phyloP scores from a whole-genome alignment of 2,888 invertebrate genomes.

The Mythimna vitellina region DNA sequence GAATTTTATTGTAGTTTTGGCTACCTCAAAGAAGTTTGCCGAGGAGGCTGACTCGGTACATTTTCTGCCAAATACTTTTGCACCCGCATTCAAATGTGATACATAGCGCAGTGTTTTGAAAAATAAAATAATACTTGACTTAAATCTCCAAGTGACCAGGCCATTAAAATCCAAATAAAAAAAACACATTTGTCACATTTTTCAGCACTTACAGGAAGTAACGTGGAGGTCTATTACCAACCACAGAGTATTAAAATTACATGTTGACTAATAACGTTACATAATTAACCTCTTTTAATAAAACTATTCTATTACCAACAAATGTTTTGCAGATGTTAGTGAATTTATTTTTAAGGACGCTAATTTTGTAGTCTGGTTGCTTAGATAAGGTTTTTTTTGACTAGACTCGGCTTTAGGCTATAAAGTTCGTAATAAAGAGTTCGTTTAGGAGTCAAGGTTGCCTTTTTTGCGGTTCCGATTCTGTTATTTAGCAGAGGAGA shows the following conservation, averaged over 20 bases:
- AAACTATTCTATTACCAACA: slow-evolving; percentile 13
- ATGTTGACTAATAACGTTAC: slow-evolving; percentile 30
- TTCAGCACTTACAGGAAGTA: slow-evolving; percentile 37
- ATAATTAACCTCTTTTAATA: neutral
- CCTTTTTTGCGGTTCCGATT: slow-evolving; percentile 7
- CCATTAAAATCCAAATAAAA: no score
- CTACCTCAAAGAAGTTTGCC: no score
- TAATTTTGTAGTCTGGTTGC: slow-evolving; percentile 38
- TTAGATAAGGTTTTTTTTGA: slow-evolving; percentile 29
- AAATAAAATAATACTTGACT: no score
- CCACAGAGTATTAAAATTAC: slow-evolving; percentile 32
- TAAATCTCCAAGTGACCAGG: no score
- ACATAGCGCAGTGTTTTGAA: no score
- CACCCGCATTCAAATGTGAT: no score
- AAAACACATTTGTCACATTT: slow-evolving; percentile 1
- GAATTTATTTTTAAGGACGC: slow-evolving; percentile 5
- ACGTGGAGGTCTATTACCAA: slow-evolving; percentile 34
- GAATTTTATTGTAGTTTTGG: no score
- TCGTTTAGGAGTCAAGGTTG: slow-evolving; percentile 50
- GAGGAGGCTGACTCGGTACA: no score
- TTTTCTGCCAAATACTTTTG: no score
- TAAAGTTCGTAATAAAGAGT: slow-evolving; percentile 44
- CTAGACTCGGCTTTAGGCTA: neutral
- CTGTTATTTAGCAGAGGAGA: slow-evolving; percentile 11
- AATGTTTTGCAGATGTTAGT: slow-evolving; percentile 41